Base-by-base conservation (phyloP, 2,113 vertebrate species). In the Castor canadensis region DNA sequence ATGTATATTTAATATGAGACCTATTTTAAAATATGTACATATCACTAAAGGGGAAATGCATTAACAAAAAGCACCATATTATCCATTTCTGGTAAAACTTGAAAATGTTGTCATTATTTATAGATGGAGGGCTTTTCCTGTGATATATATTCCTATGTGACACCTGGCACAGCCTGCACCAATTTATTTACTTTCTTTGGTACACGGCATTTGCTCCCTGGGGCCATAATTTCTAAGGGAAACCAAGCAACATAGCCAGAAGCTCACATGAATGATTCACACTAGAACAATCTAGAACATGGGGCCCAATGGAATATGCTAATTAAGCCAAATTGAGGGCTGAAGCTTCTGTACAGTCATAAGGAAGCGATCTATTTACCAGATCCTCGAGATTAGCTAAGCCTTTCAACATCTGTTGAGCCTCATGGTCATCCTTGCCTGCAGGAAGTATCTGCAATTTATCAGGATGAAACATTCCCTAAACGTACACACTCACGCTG, bases 71-170 rank as follows among this genome's bases (percentile, higher is more conserved):
- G 90, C 28, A 67, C 19, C 4, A 12, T 43, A 49, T 81, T 83
- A 62, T 86, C 84, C 81, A 85, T 94, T 94, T 93, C 85, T 89
- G 62, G 87, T 71, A 89, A 92, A 95, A 60, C 62, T 95, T 95
- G 83, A 85, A 89, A 95, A 91, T 71, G 58, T 35, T 89, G 54
- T 66, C 73, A 84, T 97, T 90, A 95, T 95, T 97, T 95, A 97
- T 95, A 86, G 58, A 97, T 83, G 92, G 66, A 64, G 26, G 49
- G 58, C n/a, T 94, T 93, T 93, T 95, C 75, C 75, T 94, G n/a
- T n/a, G 43, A 66, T 83, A 69, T 16, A 86, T 38, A 52, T 87
- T 79, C 90, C 93, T 93, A 87, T 87, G 54, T 80, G 81, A 94
- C 96, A 96, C 79, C 95, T 95, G 96, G 71, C 80, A 92, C 30